These are phyloP conservation scores for Danio jaintianensis DNA, from an alignment of 2,797 vertebrate species.

Conservation along the genomic window DNA sequence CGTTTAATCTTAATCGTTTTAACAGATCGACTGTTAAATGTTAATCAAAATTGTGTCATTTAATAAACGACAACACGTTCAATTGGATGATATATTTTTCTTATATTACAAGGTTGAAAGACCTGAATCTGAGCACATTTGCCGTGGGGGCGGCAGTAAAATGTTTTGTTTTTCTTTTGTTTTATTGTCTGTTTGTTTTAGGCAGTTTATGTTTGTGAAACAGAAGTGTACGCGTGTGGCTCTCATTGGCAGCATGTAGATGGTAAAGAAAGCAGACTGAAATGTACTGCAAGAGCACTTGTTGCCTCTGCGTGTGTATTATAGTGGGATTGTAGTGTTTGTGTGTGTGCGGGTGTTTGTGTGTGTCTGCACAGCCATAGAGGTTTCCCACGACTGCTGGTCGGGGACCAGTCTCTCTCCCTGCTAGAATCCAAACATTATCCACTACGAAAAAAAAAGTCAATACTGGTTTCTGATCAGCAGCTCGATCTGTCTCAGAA, in stretches of 20 bases:
- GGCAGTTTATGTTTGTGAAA: constrained; percentile 14
- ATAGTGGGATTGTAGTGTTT: constrained; percentile 47
- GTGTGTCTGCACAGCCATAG: constrained; percentile 43
- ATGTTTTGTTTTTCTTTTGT: constrained; percentile 1
- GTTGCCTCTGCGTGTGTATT: constrained; percentile 54
- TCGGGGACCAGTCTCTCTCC: constrained; percentile 48
- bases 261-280: constrained; percentile 30
- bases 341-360: constrained; percentile 38
- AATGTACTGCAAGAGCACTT: constrained; percentile 48
- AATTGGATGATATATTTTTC: constrained; percentile 3
- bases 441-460: constrained; percentile 44
- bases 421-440: constrained; percentile 51
- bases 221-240: not conserved
- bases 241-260: constrained; percentile 42
- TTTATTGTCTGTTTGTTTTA: constrained; percentile 27
- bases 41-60: not conserved
- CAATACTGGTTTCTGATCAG: constrained; percentile 50
- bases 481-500: constrained; percentile 29
- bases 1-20: constrained; percentile 24
- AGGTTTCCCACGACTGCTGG: constrained; percentile 34
- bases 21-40: constrained; percentile 8
- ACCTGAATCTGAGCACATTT: constrained; percentile 12
- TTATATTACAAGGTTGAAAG: not conserved
- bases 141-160: not conserved
- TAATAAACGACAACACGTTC: not conserved